Percentiles rank a stretch among this genome's conserved stretches.
phyloP scores from a whole-genome alignment of 1,140 invertebrate species.

The Maconellicoccus hirsutus region DNA sequence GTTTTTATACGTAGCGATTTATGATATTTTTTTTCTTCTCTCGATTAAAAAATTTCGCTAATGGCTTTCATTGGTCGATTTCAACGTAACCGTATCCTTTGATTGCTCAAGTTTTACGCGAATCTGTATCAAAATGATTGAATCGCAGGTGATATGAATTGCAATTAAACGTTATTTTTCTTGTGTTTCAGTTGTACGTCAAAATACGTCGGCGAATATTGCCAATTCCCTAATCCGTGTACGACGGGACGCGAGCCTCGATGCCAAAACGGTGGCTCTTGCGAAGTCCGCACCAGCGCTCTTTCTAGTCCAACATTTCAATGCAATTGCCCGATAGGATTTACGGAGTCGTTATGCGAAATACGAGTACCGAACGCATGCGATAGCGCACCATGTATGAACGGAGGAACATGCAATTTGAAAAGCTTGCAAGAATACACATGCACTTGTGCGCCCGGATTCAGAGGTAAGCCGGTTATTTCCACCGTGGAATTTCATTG shows the following conservation, averaged over 20 bases:
- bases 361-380: conserved; percentile 80
- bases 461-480: conserved; percentile 60
- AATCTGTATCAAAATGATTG: too few relatives aligned
- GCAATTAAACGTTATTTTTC: neutral
- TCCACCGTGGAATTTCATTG: too few relatives aligned
- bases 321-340: conserved; percentile 81
- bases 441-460: conserved; percentile 72
- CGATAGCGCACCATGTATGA: conserved; percentile 71
- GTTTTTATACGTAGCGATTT: neutral
- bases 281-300: conserved; percentile 57
- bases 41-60: neutral
- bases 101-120: too few relatives aligned
- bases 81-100: too few relatives aligned
- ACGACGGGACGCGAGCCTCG: conserved; percentile 60
- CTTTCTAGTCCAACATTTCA: conserved; percentile 60
- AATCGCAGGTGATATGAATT: too few relatives aligned
- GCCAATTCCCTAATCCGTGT: conserved; percentile 85
- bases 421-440: conserved; percentile 63
- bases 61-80: neutral
- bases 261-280: conserved; percentile 87
- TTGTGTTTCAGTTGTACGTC: conserved; percentile 69
- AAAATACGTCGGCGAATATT: conserved; percentile 84
- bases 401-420: conserved; percentile 72
- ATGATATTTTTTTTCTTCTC: neutral
- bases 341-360: conserved; percentile 84